Conservation (phyloP, 2,113 vertebrate species). For the rabbit (Oryctolagus cuniculus) region DNA sequence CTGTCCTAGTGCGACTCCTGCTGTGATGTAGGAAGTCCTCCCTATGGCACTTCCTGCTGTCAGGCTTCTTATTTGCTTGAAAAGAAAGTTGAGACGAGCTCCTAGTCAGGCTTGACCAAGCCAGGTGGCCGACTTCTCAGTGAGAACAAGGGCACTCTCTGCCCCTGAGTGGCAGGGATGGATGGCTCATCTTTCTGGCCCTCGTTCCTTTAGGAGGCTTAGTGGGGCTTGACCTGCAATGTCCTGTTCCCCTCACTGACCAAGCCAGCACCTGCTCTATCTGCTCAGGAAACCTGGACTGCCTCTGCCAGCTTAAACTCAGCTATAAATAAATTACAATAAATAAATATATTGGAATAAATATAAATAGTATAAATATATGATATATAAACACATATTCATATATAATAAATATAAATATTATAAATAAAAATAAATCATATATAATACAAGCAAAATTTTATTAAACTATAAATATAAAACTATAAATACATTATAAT, state of each 20-base stretch:
- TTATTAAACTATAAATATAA: too few relatives aligned
- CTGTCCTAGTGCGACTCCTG: background rate
- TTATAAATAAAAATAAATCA: too few relatives aligned
- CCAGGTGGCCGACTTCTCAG: background rate
- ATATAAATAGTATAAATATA: too few relatives aligned
- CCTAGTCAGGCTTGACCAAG: background rate
- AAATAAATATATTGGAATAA: background rate
- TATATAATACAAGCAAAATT: too few relatives aligned
- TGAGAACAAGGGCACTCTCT: background rate
- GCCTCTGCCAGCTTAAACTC: background rate
- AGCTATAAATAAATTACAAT: background rate
- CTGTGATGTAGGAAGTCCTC: background rate
- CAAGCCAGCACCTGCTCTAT: background rate
- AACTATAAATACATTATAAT: too few relatives aligned
- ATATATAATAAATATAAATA: too few relatives aligned
- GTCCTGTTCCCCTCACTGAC: background rate
- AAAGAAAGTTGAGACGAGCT: background rate
- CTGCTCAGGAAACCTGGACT: background rate
- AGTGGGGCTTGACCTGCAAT: background rate
- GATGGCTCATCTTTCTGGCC: background rate
- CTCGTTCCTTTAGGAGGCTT: background rate
- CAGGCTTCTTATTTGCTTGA: background rate
- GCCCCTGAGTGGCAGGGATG: too few relatives aligned
- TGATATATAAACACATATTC: too few relatives aligned
- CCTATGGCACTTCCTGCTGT: background rate